phyloP scores from a whole-genome alignment of 1,140 invertebrate genomes.

The Potamilus streckersoni region DNA sequence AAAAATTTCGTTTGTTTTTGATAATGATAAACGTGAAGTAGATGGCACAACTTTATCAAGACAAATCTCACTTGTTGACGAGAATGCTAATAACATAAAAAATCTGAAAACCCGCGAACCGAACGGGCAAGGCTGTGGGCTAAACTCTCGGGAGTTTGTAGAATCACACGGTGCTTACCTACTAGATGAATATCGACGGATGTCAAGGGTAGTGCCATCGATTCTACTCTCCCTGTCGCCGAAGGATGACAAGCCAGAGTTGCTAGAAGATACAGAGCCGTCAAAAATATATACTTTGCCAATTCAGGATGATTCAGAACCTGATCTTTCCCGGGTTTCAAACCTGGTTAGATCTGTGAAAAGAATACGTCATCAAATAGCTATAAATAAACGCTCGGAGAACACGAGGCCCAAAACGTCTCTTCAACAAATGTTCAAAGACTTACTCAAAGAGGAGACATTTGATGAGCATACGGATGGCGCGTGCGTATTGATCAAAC shows the following conservation, averaged over 20 bases:
- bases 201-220: slow-evolving; percentile 49
- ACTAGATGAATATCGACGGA: slow-evolving; percentile 44
- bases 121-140: not conserved
- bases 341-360: slow-evolving; percentile 44
- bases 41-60: not conserved
- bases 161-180: slow-evolving; percentile 42
- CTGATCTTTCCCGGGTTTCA: slow-evolving; percentile 41
- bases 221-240: slow-evolving; percentile 45
- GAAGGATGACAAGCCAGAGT: slow-evolving; percentile 32
- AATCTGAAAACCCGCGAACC: not conserved
- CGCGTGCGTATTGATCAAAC: slow-evolving; percentile 46
- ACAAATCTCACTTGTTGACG: not conserved
- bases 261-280: slow-evolving; percentile 21
- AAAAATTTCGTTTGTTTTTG: slow-evolving; percentile 9
- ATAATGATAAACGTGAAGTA: not conserved
- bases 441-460: slow-evolving; percentile 29
- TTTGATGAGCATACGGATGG: slow-evolving; percentile 51
- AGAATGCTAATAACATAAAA: not conserved
- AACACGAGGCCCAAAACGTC: slow-evolving; percentile 32
- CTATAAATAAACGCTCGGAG: slow-evolving; percentile 39
- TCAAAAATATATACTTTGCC: slow-evolving; percentile 16
- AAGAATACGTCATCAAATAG: slow-evolving; percentile 44
- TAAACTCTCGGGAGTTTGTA: slow-evolving; percentile 1
- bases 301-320: slow-evolving; percentile 28
- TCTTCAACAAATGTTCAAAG: slow-evolving; percentile 42